Conservation (phyloP, 2,888 invertebrate species). For the Melanchra persicariae region DNA sequence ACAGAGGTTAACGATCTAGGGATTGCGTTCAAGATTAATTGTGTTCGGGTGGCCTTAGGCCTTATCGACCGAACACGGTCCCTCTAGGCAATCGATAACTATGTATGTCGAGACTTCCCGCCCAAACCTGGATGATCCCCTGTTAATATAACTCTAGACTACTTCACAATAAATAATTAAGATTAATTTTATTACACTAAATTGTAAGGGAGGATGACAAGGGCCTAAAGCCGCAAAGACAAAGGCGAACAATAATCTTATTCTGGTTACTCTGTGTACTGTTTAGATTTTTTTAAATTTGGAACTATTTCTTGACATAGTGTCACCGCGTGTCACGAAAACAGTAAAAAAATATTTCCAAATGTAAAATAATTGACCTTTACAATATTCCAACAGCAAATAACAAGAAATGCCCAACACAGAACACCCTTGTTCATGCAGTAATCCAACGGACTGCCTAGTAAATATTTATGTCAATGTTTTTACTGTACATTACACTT, state of each 20-base stretch:
- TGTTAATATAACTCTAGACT: too few relatives aligned
- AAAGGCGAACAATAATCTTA: slow-evolving; percentile 11
- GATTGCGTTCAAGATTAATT: too few relatives aligned
- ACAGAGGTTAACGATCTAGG: too few relatives aligned
- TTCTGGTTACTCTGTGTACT: background rate
- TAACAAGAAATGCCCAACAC: slow-evolving; percentile 67
- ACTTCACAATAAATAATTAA: too few relatives aligned
- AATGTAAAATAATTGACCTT: slow-evolving; percentile 38
- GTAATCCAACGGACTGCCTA: slow-evolving; percentile 73
- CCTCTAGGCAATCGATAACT: too few relatives aligned
- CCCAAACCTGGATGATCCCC: too few relatives aligned
- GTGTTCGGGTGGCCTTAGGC: too few relatives aligned
- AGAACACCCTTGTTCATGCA: slow-evolving; percentile 73
- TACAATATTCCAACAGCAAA: slow-evolving; percentile 18
- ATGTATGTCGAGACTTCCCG: too few relatives aligned
- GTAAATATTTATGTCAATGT: slow-evolving; percentile 58
- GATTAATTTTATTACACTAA: too few relatives aligned
- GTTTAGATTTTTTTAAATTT: slow-evolving; percentile 47
- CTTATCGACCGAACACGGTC: too few relatives aligned
- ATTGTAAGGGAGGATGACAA: too few relatives aligned
- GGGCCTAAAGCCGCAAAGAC: background rate
- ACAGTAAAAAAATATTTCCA: slow-evolving; percentile 22
- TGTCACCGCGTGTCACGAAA: slow-evolving; percentile 23
- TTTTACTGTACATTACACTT: background rate
- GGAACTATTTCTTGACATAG: slow-evolving; percentile 28